Evolutionary conservation across 2,888 invertebrate genomes (phyloP).

Genomic region (Calameuta idolon): DNA sequence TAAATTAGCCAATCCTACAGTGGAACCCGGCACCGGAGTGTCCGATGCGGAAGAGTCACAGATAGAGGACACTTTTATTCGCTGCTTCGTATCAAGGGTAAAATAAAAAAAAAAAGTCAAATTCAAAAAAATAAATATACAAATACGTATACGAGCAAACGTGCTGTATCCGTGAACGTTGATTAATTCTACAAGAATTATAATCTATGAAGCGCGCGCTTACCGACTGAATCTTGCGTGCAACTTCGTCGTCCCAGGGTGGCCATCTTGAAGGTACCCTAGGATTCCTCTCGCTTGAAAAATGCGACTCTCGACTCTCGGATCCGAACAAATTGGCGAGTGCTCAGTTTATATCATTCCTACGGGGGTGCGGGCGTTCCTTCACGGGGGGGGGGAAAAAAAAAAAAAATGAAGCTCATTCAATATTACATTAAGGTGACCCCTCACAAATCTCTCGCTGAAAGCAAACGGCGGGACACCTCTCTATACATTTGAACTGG

Average conservation of each 20-base stretch:
- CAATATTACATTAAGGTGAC: conserved; percentile 57
- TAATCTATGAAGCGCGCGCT: background rate
- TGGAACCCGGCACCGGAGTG: background rate
- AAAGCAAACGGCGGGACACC: conserved; percentile 52
- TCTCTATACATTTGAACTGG: conserved; percentile 60
- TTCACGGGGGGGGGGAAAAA: background rate
- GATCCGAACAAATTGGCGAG: conserved; percentile 16
- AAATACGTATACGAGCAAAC: background rate
- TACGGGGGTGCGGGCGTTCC: background rate
- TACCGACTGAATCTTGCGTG: background rate
- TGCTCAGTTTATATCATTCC: conserved; percentile 24
- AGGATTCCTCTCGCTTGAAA: background rate
- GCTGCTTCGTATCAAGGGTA: background rate
- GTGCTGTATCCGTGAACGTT: background rate
- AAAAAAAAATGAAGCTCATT: conserved; percentile 52
- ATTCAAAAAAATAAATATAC: background rate
- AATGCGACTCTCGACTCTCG: background rate
- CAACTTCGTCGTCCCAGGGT: background rate
- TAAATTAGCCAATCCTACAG: conserved; percentile 40
- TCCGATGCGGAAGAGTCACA: background rate
- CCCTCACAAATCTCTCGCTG: conserved; percentile 61
- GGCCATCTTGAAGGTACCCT: background rate
- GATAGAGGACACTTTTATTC: background rate
- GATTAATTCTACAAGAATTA: background rate
- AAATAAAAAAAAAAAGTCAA: too few species aligned